Evolutionary conservation across 2,888 invertebrate genomes (phyloP), one percentile per base, ranked within the genome.

Genomic region (Automeris io): DNA sequence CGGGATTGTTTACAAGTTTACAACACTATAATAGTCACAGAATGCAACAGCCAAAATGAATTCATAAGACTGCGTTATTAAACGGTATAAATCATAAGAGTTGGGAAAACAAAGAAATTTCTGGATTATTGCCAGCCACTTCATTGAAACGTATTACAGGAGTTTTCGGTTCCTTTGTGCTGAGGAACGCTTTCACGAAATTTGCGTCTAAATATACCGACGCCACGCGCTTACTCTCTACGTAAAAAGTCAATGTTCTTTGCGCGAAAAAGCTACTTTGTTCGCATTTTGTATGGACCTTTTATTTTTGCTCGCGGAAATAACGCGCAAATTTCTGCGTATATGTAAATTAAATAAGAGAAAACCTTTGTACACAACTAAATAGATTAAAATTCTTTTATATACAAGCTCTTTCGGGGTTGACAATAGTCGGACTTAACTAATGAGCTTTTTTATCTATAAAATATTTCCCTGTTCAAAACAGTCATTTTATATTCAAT

Each of bases 21-120:
- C 8, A 18, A 32, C 12, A 31, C 35, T 33, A 33, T 23, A n/a
- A 23, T 33, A 42, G 21, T 26, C 36, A 18, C 22, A 31, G 41
- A 35, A 38, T 42, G 40, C 35, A 43, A 37, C 24, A n/a, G 39
- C 39, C 26, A 39, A 47, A 45, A 43, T 25, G 40, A 40, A 43
- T 47, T 42, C 42, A 52, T 46, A 39, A 42, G 23, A 22, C 22
- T 4, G 19, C n/a, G 18, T 22, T 23, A 32, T 37, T 37, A 37
- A 37, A 31, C 23, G 33, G 18, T 32, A 67, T 40, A 69, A 73
- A 70, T 75, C 75, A 73, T 69, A 71, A 55, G 51, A 49, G 47
- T 54, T 41, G 21, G 38, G 60, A 63, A 60, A 76, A 80, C 79
- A 81, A 81, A 81, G 79, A 72, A 52, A 43, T 37, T 52, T 52